Evolutionary conservation across 2,113 vertebrate genomes (phyloP).

Genomic region (Nibea coibor): DNA sequence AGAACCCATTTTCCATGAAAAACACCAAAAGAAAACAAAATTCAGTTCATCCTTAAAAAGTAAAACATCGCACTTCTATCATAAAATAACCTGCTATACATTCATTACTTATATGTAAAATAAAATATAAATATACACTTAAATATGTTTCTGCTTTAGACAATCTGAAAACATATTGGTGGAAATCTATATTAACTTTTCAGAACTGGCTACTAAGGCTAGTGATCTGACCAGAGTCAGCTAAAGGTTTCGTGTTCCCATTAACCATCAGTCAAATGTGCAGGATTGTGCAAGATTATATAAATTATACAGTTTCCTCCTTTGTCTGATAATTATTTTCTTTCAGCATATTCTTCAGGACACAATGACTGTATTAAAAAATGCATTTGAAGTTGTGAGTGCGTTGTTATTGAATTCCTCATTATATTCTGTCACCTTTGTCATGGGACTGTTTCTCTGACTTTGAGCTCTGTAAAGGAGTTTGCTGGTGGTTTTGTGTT

Average conservation of each 20-base stretch:
- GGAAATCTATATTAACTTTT: neutral
- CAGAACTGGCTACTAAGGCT: neutral
- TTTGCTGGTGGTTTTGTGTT: neutral
- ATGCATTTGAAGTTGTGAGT: neutral
- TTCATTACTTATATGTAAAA: neutral
- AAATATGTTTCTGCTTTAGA: constrained; percentile 19
- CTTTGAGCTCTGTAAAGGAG: neutral
- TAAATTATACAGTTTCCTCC: neutral
- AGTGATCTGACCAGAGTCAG: constrained; percentile 1
- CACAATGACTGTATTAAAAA: neutral
- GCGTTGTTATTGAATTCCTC: neutral
- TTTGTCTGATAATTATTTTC: neutral
- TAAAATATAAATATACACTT: neutral
- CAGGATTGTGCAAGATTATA: neutral
- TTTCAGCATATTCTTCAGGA: neutral
- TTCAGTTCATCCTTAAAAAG: neutral
- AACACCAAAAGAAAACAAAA: neutral
- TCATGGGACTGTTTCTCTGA: neutral
- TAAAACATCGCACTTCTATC: neutral
- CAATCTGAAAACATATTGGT: neutral
- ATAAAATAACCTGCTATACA: neutral
- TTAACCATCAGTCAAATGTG: neutral
- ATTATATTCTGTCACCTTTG: neutral
- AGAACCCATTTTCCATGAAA: neutral
- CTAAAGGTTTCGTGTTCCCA: neutral